These are phyloP conservation scores for Ammodytes marinus DNA, from an alignment of 2,113 vertebrate genomes.

Conservation along the genomic window DNA sequence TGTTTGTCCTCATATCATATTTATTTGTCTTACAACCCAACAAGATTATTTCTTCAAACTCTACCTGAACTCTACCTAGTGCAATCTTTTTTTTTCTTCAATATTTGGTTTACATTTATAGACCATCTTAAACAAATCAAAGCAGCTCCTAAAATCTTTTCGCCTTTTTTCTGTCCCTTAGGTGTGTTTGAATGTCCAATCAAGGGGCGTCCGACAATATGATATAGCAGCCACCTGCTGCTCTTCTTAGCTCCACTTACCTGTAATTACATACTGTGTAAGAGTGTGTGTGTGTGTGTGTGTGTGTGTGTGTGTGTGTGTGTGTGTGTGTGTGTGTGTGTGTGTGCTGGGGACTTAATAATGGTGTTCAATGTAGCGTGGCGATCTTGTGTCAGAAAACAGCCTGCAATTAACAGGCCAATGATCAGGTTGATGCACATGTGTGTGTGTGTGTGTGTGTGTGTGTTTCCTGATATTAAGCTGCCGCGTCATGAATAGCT, in stretches of 20 bases:
- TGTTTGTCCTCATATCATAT: no score
- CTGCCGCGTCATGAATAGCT: constrained; percentile 21
- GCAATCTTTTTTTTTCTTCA: no score
- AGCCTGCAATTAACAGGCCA: constrained; percentile 64
- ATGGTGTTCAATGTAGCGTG: constrained; percentile 55
- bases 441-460: constrained; percentile 37
- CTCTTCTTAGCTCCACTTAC: constrained; percentile 56
- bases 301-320: constrained; percentile 37
- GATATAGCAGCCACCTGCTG: constrained; percentile 68
- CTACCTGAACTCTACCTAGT: no score
- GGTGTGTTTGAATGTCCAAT: constrained; percentile 26
- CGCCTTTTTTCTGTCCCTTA: not conserved
- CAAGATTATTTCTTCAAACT: no score
- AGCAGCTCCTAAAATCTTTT: not conserved
- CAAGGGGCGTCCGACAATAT: constrained; percentile 24
- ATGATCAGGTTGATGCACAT: constrained; percentile 49
- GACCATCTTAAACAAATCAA: no score
- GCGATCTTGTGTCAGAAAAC: constrained; percentile 67
- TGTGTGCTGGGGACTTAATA: constrained; percentile 60
- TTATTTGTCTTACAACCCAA: no score
- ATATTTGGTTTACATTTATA: no score
- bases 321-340: constrained; percentile 45
- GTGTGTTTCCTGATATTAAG: constrained; percentile 53
- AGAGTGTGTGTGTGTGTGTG: constrained; percentile 39
- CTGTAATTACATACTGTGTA: constrained; percentile 70